phyloP scores from a whole-genome alignment of 2,797 vertebrate genomes.

The Sebastiscus tertius region DNA sequence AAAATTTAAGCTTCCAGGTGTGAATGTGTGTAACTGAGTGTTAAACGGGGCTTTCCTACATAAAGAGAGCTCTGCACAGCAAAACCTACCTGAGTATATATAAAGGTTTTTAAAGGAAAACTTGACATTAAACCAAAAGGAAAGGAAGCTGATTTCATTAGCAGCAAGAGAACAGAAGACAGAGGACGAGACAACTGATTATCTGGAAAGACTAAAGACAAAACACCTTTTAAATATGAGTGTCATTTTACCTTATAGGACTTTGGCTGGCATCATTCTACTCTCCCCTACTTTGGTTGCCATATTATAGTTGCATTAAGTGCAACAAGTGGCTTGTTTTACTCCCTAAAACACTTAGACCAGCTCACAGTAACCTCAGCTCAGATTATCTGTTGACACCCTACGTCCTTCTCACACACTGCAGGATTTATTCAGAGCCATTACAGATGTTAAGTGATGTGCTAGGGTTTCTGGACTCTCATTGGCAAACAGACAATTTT shows the following conservation, averaged over 20 bases:
- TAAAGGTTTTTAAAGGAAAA: not conserved
- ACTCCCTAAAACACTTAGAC: not conserved
- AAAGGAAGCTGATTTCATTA: not conserved
- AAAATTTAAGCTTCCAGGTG: not conserved
- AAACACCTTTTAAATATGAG: rapidly evolving
- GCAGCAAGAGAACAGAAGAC: not conserved
- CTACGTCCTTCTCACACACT: not conserved
- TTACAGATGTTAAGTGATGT: not conserved
- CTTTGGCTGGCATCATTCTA: not conserved
- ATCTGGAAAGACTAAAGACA: not conserved
- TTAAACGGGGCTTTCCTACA: not conserved
- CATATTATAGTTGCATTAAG: rapidly evolving
- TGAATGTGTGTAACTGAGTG: not conserved
- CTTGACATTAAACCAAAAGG: not conserved
- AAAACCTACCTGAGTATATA: not conserved
- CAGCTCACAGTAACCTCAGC: not conserved
- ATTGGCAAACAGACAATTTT: too few species aligned
- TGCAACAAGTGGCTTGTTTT: not conserved
- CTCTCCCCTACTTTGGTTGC: not conserved
- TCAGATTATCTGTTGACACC: not conserved
- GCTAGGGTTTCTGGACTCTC: too few species aligned
- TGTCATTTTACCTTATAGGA: not conserved
- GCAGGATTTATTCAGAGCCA: not conserved
- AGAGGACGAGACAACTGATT: not conserved
- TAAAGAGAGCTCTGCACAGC: not conserved